Evolutionary conservation across 2,888 invertebrate genomes (phyloP).

Genomic region (Lepidonotus clava): DNA sequence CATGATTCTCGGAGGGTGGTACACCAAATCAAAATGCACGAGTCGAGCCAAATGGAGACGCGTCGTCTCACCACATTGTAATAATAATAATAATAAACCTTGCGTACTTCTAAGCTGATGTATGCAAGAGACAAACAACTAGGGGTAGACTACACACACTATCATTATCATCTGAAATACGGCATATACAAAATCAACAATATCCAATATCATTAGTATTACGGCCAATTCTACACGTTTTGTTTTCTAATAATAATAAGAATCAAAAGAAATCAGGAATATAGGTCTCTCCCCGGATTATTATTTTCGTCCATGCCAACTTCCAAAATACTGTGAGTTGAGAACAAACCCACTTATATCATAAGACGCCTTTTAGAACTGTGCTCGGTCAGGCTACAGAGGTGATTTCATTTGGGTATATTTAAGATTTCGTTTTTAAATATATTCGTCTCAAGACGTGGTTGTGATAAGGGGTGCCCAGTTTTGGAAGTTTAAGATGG

Average conservation of each 20-base stretch:
- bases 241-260: no score
- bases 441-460: constrained; percentile 26
- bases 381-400: constrained; percentile 20
- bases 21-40: constrained; percentile 57
- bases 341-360: constrained; percentile 36
- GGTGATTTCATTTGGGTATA: constrained; percentile 36
- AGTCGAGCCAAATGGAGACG: constrained; percentile 53
- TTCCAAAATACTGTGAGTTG: constrained; percentile 42
- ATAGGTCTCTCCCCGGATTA: constrained; percentile 26
- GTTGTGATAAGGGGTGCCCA: constrained; percentile 53
- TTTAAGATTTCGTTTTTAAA: constrained; percentile 24
- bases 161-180: constrained; percentile 53
- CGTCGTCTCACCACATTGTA: constrained; percentile 37
- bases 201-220: no score
- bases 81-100: background rate
- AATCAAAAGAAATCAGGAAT: constrained; percentile 44
- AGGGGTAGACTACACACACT: constrained; percentile 51
- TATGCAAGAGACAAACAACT: constrained; percentile 45
- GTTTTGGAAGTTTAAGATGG: constrained; percentile 46
- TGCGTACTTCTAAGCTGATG: constrained; percentile 46
- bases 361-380: constrained; percentile 45
- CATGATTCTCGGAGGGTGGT: constrained; percentile 53
- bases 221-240: no score
- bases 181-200: constrained; percentile 52
- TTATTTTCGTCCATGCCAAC: constrained; percentile 51